A percentile compares a stretch with the other conserved stretches of the same genome.
Evolutionary conservation across 2,888 invertebrate species (phyloP).

Genomic region (Punctoribates punctum): DNA sequence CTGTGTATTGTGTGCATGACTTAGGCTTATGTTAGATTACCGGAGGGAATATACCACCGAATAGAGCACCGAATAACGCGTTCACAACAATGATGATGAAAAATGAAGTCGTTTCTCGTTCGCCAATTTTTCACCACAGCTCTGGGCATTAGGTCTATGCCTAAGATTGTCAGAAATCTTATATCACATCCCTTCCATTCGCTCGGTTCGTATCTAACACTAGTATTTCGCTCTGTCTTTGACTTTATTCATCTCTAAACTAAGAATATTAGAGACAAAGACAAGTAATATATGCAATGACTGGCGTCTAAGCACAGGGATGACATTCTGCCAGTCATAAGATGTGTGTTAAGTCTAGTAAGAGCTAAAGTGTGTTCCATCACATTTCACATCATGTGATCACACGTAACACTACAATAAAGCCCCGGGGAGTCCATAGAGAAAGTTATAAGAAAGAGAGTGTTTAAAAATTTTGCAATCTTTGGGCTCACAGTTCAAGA

Average conservation of each 20-base stretch:
- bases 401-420: not conserved
- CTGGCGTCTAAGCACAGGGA: not conserved
- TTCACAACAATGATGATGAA: constrained; percentile 24
- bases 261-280: not conserved
- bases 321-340: not conserved
- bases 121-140: constrained; percentile 38
- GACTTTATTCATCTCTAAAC: no score
- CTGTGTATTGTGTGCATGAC: not conserved
- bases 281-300: constrained; percentile 1
- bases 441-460: not conserved
- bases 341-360: not conserved
- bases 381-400: constrained; percentile 23
- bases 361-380: constrained; percentile 10
- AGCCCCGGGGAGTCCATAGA: constrained; percentile 3
- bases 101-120: constrained; percentile 39
- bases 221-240: no score
- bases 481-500: not conserved
- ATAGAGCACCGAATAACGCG: constrained; percentile 22
- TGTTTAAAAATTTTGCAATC: constrained; percentile 4
- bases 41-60: not conserved
- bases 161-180: constrained; percentile 33
- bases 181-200: constrained; percentile 18
- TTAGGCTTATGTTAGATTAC: constrained; percentile 33
- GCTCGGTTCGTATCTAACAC: not conserved
- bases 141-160: constrained; percentile 34